Base-by-base conservation (phyloP, 2,888 invertebrate genomes). In the Ptilodon capucinus region DNA sequence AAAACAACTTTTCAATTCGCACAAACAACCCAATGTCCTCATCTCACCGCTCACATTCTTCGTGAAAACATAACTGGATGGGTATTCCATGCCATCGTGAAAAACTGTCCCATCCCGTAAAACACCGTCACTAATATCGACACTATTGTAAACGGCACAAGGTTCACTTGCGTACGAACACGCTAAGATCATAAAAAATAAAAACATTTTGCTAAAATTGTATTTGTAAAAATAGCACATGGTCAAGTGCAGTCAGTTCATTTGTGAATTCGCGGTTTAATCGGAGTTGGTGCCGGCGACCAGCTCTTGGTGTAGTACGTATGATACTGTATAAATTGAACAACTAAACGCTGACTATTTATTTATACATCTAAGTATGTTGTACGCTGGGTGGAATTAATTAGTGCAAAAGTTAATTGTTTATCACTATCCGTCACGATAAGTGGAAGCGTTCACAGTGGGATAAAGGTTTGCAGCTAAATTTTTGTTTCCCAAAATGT, bases 1-100 rank as follows among this genome's bases (percentile, higher is more conserved):
- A 17, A 84, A 70, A 64, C 89, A 89, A 4, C 69, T 60, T 13
- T 57, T 76, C 0, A 71, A n/a, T 46, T 76, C 51, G 54, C 89
- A 89, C 38, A 79, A 48, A 57, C 89, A 89, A 0, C 86, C 88
- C 18, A 74, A 84, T 1, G 54, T 74, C 46, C 51, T 76, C 0
- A 73, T 48, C 46, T 60, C 71, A 7, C 79, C 84, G 34, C 60
- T 70, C 2, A 81, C 54, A 17, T 74, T 76, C 51, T 71, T 79
- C 1, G 55, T 40, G 47, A 71, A 87, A 19, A 84, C 64, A 53
- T 68, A 68, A 32, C 80, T 57, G 32, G 68, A 64, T 17, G 80
- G 68, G 62, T 39, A 39, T 14, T 21, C 21, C 5, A 39, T 4
- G 7, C 39, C 39, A 19, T 39, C 21, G 14, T 39, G 21, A 7